Conservation (phyloP, 2,797 vertebrate genomes). For the Smutsia temminckii region DNA sequence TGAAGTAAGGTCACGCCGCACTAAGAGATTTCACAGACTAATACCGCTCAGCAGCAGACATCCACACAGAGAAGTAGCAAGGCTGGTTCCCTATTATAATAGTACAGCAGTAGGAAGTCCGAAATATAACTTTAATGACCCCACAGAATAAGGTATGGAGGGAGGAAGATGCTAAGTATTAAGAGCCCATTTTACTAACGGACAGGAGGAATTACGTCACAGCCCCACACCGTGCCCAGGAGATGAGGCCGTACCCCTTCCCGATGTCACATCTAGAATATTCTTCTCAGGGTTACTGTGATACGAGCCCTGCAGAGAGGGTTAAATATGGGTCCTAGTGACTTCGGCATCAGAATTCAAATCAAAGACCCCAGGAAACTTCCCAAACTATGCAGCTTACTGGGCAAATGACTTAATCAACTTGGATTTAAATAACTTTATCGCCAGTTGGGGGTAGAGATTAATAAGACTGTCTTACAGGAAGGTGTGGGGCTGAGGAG, state of each 20-base stretch:
- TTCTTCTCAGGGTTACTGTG: background rate
- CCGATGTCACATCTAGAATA: background rate
- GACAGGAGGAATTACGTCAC: background rate
- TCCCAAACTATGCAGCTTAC: background rate
- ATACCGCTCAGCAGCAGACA: background rate
- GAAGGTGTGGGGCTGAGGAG: conserved; percentile 2
- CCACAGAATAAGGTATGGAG: background rate
- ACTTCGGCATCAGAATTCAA: background rate
- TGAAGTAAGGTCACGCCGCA: background rate
- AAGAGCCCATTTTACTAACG: background rate
- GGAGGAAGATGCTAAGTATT: background rate
- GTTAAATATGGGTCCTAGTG: background rate
- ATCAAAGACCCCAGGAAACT: conserved; percentile 42
- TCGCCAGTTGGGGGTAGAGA: background rate
- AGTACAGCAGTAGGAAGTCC: background rate
- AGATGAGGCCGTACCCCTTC: background rate
- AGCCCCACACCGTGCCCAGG: background rate
- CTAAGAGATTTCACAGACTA: conserved; percentile 27
- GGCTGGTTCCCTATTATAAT: background rate
- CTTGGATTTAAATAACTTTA: background rate
- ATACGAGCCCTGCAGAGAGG: background rate
- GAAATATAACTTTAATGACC: conserved; percentile 15
- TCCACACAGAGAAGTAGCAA: background rate
- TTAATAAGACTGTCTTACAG: conserved; percentile 18
- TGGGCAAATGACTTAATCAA: conserved; percentile 44